A percentile compares a stretch with the other conserved stretches of the same genome.
Evolutionary conservation across 2,797 vertebrate species (phyloP).

Genomic region (Onychomys leucogaster): DNA sequence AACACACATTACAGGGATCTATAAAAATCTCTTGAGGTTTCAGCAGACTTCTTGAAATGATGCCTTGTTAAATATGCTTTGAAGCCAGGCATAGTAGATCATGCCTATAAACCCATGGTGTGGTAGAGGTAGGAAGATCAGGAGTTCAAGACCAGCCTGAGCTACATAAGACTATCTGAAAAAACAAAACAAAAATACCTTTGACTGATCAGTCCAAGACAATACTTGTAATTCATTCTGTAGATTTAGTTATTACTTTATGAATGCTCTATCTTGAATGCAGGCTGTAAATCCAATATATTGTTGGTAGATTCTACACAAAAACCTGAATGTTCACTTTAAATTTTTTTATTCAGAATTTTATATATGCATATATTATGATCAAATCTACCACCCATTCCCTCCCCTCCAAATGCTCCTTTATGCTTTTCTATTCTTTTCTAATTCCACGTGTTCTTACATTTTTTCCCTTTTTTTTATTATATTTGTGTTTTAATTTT

Average conservation of each 20-base stretch:
- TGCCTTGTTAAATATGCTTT: not conserved
- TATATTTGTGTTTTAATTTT: too few species aligned
- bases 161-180: not conserved
- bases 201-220: not conserved
- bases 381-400: not conserved
- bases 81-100: not conserved
- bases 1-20: not conserved
- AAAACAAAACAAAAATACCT: not conserved
- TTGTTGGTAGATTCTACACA: not conserved
- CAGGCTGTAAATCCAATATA: not conserved
- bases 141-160: not conserved
- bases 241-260: slow-evolving; percentile 31
- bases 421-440: not conserved
- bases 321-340: not conserved
- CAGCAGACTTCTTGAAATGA: not conserved
- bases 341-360: not conserved
- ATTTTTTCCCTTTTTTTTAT: too few species aligned
- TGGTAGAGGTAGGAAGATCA: not conserved
- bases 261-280: not conserved
- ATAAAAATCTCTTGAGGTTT: not conserved
- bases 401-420: not conserved
- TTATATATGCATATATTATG: not conserved
- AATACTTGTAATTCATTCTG: not conserved
- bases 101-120: not conserved
- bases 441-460: not conserved